phyloP scores from a whole-genome alignment of 1,140 invertebrate species.

The Trypoxylus dichotomus region DNA sequence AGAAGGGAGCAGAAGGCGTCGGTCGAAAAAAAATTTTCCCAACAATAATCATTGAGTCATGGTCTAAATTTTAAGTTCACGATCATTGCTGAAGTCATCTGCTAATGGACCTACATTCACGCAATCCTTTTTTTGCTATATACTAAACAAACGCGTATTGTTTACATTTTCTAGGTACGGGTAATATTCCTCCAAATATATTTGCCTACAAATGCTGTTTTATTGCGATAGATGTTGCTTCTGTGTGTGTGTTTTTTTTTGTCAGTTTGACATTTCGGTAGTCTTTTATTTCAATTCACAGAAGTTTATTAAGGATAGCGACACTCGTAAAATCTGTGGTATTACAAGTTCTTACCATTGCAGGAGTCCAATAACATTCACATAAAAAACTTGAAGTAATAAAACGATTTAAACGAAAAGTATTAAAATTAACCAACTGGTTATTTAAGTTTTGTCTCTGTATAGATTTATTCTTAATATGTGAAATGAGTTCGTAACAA shows the following conservation, averaged over 20 bases:
- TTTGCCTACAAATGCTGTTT: neutral
- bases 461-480: too few relatives aligned
- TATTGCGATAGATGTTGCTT: neutral
- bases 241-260: neutral
- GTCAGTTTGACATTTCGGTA: neutral
- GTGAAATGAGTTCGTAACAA: too few relatives aligned
- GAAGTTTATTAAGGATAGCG: neutral
- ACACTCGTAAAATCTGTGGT: neutral
- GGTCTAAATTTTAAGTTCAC: conserved; percentile 19
- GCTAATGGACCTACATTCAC: neutral
- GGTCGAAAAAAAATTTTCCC: conserved; percentile 10
- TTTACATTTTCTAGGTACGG: conserved; percentile 8
- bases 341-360: too few relatives aligned
- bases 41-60: conserved; percentile 11
- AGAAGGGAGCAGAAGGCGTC: conserved; percentile 5
- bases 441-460: too few relatives aligned
- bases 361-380: too few relatives aligned
- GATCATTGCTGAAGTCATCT: conserved; percentile 12
- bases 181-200: neutral
- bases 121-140: neutral
- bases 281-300: neutral
- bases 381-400: too few relatives aligned
- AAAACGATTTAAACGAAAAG: too few relatives aligned
- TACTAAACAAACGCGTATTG: neutral
- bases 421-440: too few relatives aligned